A percentile compares a stretch with the other conserved stretches of the same genome.
Conservation (phyloP, 2,888 invertebrate genomes). For the Platycheirus rosarum region DNA sequence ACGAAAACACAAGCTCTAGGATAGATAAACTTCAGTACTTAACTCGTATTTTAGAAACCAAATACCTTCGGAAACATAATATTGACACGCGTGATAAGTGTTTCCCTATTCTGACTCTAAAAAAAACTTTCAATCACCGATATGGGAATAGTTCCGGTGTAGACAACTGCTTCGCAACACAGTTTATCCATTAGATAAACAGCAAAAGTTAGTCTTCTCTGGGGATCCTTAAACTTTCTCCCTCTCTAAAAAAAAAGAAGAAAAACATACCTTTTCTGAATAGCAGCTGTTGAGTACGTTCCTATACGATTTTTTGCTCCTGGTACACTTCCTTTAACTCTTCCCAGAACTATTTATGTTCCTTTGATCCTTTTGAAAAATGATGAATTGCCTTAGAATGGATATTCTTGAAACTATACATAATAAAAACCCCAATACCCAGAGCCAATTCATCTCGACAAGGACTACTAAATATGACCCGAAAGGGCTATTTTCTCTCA, state of each 20-base stretch:
- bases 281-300: not conserved
- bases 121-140: conserved; percentile 55
- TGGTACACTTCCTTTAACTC: not conserved
- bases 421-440: not conserved
- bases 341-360: conserved; percentile 6
- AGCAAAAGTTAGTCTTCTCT: conserved; percentile 44
- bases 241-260: too few species aligned
- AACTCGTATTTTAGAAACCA: too few species aligned
- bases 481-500: conserved; percentile 8
- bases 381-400: conserved; percentile 50
- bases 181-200: conserved; percentile 68
- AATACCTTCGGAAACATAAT: conserved; percentile 13
- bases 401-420: conserved; percentile 42
- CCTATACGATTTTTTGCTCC: too few species aligned
- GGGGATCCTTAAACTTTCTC: conserved; percentile 44
- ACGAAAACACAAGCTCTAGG: too few species aligned
- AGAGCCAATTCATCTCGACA: conserved; percentile 29
- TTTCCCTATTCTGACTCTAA: conserved; percentile 54
- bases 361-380: conserved; percentile 56
- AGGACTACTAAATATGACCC: conserved; percentile 43
- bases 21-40: too few species aligned
- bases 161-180: conserved; percentile 58
- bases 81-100: conserved; percentile 39
- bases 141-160: conserved; percentile 64
- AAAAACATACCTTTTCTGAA: not conserved